A percentile compares a stretch with the other conserved stretches of the same genome.
phyloP scores from a whole-genome alignment of 2,888 invertebrate species.

The Gymnoscelis rufifasciata region DNA sequence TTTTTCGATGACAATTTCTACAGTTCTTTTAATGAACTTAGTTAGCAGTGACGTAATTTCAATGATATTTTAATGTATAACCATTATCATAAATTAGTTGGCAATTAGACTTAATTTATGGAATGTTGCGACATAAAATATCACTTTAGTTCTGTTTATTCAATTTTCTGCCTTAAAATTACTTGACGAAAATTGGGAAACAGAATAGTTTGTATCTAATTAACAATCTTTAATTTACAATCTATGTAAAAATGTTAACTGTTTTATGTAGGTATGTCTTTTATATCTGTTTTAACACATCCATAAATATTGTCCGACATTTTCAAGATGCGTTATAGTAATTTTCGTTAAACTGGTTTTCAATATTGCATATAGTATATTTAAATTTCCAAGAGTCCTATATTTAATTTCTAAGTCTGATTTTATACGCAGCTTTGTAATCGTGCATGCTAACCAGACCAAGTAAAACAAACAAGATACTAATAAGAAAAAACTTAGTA shows the following conservation, averaged over 20 bases:
- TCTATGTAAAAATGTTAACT: background rate
- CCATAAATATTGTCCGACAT: too few relatives aligned
- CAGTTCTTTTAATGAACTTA: constrained; percentile 25
- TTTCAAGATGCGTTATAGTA: too few relatives aligned
- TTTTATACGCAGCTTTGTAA: too few relatives aligned
- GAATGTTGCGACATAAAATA: constrained; percentile 50
- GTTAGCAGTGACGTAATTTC: constrained; percentile 48
- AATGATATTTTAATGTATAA: constrained; percentile 60
- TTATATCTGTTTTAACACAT: too few relatives aligned
- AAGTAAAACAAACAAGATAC: too few relatives aligned
- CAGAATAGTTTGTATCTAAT: constrained; percentile 11
- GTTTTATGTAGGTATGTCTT: too few relatives aligned
- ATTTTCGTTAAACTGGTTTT: too few relatives aligned
- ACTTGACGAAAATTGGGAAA: constrained; percentile 27
- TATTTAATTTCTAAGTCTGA: too few relatives aligned
- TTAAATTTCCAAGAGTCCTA: too few relatives aligned
- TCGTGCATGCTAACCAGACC: too few relatives aligned
- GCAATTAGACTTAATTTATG: constrained; percentile 61
- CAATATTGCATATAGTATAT: too few relatives aligned
- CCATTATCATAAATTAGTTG: constrained; percentile 67
- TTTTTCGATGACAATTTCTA: constrained; percentile 6
- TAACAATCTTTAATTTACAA: constrained; percentile 14
- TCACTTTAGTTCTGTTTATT: constrained; percentile 38
- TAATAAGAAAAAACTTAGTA: too few relatives aligned
- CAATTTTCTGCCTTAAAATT: constrained; percentile 24